Percentiles rank a stretch among this genome's conserved stretches.
Evolutionary conservation across 1,140 invertebrate genomes (phyloP).

Genomic region (Euura saliciscinereae): DNA sequence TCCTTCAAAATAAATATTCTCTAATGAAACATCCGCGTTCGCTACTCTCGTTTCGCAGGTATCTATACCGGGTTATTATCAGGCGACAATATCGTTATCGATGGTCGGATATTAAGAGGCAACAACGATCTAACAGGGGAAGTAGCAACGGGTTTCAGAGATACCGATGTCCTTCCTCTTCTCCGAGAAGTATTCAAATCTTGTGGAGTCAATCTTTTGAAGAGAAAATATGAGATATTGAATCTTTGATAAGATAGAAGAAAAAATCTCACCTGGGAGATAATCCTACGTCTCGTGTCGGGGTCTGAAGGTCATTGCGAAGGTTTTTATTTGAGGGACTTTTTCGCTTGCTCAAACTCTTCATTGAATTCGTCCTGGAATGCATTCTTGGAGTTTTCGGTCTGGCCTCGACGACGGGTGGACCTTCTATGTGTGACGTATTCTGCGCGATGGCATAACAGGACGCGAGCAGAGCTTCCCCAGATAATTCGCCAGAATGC

Average conservation of each 20-base stretch:
- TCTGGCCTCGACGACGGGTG: background rate
- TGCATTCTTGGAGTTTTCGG: slow-evolving; percentile 13
- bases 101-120: background rate
- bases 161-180: background rate
- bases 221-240: background rate
- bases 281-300: slow-evolving; percentile 1
- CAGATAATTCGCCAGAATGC: slow-evolving; percentile 41
- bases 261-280: slow-evolving; percentile 1
- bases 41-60: background rate
- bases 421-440: background rate
- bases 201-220: background rate
- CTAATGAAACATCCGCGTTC: background rate
- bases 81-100: background rate
- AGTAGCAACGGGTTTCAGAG: background rate
- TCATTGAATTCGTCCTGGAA: background rate
- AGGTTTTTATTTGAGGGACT: background rate
- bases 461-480: slow-evolving; percentile 41
- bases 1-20: slow-evolving; percentile 14
- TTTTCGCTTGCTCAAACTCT: background rate
- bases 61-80: background rate
- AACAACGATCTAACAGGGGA: background rate
- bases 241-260: background rate
- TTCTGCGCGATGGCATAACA: slow-evolving; percentile 34
- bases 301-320: slow-evolving; percentile 3
- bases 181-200: background rate